A percentile compares a stretch with the other conserved stretches of the same genome.
phyloP scores from a whole-genome alignment of 2,113 vertebrate genomes.

The Carettochelys insculpta region DNA sequence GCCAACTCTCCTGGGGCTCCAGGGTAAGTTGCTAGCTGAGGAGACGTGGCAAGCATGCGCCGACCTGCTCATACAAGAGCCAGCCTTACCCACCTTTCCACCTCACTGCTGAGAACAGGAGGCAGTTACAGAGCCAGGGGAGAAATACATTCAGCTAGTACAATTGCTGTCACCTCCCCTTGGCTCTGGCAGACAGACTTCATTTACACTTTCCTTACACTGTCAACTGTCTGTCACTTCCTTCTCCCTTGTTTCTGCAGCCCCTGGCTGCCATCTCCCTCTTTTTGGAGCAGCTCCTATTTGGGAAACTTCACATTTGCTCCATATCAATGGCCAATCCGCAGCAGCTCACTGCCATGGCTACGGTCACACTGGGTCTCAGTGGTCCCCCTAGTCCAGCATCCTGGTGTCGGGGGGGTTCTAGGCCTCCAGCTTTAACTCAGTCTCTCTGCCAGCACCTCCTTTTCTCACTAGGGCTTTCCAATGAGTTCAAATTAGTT shows the following conservation, averaged over 20 bases:
- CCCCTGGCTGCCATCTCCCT: background rate
- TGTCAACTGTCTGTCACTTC: background rate
- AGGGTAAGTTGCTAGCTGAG: background rate
- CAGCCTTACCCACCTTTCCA: background rate
- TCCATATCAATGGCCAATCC: too few relatives aligned
- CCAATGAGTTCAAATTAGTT: background rate
- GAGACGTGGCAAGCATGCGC: background rate
- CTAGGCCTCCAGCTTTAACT: background rate
- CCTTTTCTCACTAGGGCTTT: background rate
- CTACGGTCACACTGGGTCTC: background rate
- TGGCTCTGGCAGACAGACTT: background rate
- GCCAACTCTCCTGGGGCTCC: background rate
- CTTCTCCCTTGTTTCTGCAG: background rate
- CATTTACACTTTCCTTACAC: background rate
- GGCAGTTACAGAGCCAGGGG: background rate
- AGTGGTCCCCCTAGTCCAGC: background rate
- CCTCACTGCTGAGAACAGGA: background rate
- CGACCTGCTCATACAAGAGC: background rate
- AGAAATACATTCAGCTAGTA: background rate
- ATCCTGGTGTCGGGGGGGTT: background rate
- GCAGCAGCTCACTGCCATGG: background rate
- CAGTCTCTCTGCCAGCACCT: background rate
- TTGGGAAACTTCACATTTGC: background rate
- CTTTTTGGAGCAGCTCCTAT: background rate
- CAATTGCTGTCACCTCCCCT: background rate